These are phyloP conservation scores for Acanthosepion pharaonis DNA, from an alignment of 2,888 invertebrate genomes.

Conservation along the genomic window DNA sequence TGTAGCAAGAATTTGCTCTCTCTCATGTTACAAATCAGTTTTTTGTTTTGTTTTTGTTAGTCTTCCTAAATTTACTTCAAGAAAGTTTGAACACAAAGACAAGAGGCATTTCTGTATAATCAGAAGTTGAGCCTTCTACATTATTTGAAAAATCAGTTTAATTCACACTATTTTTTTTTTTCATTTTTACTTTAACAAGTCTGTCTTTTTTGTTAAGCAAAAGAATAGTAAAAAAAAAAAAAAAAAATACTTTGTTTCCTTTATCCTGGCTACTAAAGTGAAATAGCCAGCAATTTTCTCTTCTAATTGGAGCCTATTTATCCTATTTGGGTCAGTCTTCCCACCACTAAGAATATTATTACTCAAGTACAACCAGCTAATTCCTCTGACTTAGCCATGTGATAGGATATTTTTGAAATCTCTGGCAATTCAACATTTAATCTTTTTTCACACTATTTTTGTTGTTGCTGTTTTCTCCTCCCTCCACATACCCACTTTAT, in stretches of 20 bases:
- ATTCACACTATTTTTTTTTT: neutral
- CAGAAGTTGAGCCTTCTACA: neutral
- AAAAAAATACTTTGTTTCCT: neutral
- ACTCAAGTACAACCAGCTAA: neutral
- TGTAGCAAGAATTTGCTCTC: no score
- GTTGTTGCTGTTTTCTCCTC: no score
- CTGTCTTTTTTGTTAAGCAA: no score
- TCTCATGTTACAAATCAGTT: neutral
- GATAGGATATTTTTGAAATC: neutral
- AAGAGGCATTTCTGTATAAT: neutral
- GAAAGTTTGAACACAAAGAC: neutral
- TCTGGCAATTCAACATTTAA: neutral
- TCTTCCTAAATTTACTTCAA: neutral
- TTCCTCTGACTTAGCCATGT: neutral
- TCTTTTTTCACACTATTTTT: neutral
- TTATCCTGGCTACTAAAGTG: neutral
- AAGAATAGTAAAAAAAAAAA: neutral
- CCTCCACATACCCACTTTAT: no score
- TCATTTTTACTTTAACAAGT: no score
- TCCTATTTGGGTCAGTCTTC: constrained; percentile 5
- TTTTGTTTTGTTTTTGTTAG: neutral
- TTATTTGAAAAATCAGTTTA: neutral
- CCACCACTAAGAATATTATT: neutral
- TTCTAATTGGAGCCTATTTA: neutral
- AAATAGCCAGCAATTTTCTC: neutral